Evolutionary conservation across 2,797 vertebrate genomes (phyloP).

Genomic region (Psittacula derbiana): DNA sequence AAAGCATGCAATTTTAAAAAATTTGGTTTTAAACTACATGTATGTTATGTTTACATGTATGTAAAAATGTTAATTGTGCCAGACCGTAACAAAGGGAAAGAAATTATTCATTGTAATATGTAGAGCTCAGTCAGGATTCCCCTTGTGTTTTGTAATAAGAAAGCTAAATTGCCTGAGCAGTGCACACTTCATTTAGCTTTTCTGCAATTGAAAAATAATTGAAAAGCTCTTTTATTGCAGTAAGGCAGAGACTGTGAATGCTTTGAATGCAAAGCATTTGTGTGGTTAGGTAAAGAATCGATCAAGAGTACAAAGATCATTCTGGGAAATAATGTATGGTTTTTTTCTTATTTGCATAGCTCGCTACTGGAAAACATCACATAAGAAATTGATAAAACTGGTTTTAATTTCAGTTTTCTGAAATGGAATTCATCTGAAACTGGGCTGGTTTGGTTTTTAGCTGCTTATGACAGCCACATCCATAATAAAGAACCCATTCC

Average conservation of each 20-base stretch:
- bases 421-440: neutral
- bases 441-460: neutral
- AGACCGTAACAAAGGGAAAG: neutral
- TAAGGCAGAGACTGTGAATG: neutral
- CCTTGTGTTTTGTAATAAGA: constrained; percentile 43
- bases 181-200: constrained; percentile 38
- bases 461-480: neutral
- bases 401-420: neutral
- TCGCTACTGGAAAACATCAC: neutral
- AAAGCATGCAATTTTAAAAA: neutral
- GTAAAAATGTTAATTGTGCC: neutral
- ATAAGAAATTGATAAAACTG: neutral
- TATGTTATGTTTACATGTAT: neutral
- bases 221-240: constrained; percentile 25
- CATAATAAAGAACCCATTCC: neutral
- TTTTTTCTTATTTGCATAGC: neutral
- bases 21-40: neutral
- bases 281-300: neutral
- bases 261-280: constrained; percentile 1
- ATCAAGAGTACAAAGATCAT: neutral
- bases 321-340: neutral
- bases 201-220: constrained; percentile 60
- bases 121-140: neutral
- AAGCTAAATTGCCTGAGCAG: constrained; percentile 18
- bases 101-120: neutral